Conservation (phyloP, 2,888 invertebrate species). For the Erebia ligea region DNA sequence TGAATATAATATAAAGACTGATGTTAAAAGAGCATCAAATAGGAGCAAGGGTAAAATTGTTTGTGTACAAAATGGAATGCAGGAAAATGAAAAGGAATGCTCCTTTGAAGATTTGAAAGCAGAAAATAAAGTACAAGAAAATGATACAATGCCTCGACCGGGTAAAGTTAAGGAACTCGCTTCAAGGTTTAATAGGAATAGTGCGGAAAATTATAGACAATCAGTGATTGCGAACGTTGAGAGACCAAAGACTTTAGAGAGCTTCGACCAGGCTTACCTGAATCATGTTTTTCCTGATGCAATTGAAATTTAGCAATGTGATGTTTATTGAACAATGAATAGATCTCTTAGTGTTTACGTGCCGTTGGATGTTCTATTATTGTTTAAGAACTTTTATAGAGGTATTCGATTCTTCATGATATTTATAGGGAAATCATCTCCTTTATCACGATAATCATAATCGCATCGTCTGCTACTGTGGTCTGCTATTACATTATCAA, state of each 20-base stretch:
- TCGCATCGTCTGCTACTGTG: conserved; percentile 27
- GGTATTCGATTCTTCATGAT: conserved; percentile 34
- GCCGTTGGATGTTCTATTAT: conserved; percentile 32
- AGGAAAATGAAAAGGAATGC: conserved; percentile 51
- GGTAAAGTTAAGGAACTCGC: conserved; percentile 78
- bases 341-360: conserved; percentile 49
- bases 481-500: conserved; percentile 31
- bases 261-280: conserved; percentile 84
- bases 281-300: conserved; percentile 85
- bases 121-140: conserved; percentile 44
- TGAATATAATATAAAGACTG: conserved; percentile 43
- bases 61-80: conserved; percentile 39
- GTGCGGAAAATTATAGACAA: conserved; percentile 53
- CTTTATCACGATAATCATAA: conserved; percentile 30
- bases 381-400: conserved; percentile 30
- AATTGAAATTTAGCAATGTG: conserved; percentile 66
- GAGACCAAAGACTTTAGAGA: conserved; percentile 84
- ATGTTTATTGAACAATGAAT: conserved; percentile 43
- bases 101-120: conserved; percentile 53
- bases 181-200: conserved; percentile 69
- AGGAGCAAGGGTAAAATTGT: conserved; percentile 50
- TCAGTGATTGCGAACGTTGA: conserved; percentile 60
- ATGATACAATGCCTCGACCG: conserved; percentile 63
- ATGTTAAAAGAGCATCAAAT: conserved; percentile 55
- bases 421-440: conserved; percentile 33